A percentile compares a stretch with the other conserved stretches of the same genome.
These are phyloP conservation scores for Syngnathus acus DNA, from an alignment of 2,797 vertebrate genomes.

Conservation along the genomic window DNA sequence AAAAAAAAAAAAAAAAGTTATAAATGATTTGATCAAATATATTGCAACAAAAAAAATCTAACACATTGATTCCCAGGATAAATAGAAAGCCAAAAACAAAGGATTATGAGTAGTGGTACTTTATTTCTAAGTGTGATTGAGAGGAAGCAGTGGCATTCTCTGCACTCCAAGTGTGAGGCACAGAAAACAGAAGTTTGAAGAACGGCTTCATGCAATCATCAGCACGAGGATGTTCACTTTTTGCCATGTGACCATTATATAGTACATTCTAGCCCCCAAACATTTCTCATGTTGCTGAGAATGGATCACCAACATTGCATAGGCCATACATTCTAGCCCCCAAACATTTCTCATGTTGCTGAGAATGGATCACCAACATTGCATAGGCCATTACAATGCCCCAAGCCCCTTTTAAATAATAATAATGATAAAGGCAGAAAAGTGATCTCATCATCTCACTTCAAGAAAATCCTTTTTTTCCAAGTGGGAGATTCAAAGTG, in stretches of 20 bases:
- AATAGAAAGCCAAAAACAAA: not conserved
- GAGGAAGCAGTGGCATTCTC: not conserved
- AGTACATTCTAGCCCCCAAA: not conserved
- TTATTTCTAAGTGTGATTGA: not conserved
- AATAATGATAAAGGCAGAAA: too few relatives aligned
- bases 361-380: too few relatives aligned
- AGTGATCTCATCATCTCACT: too few relatives aligned
- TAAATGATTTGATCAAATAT: too few relatives aligned
- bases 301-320: too few relatives aligned
- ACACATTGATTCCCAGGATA: not conserved
- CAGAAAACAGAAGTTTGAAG: not conserved
- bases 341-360: too few relatives aligned
- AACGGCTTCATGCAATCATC: not conserved
- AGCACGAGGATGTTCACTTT: not conserved
- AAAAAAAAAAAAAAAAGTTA: too few relatives aligned
- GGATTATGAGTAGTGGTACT: not conserved
- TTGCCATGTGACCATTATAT: not conserved
- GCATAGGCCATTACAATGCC: too few relatives aligned
- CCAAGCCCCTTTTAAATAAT: too few relatives aligned
- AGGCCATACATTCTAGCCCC: too few relatives aligned
- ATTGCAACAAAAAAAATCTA: too few relatives aligned
- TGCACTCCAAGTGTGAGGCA: not conserved
- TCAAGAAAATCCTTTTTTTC: not conserved
- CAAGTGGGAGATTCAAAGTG: not conserved
- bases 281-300: not conserved